phyloP scores from a whole-genome alignment of 2,113 vertebrate species.

The Tautogolabrus adspersus region DNA sequence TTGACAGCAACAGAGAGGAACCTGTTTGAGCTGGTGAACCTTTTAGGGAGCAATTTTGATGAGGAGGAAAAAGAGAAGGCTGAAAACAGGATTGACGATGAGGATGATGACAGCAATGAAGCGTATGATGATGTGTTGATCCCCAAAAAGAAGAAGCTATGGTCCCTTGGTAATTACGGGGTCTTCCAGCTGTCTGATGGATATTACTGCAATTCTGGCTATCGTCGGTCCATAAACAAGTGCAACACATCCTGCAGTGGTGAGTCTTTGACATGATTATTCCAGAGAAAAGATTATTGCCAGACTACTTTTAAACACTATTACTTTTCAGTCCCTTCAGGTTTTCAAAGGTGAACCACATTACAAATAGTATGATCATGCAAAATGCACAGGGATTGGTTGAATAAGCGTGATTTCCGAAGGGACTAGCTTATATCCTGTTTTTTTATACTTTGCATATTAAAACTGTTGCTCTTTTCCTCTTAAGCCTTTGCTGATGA shows the following conservation, averaged over 20 bases:
- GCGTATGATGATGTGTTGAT: neutral
- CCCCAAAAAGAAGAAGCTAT: neutral
- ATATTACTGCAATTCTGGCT: conserved; percentile 38
- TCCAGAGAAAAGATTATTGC: neutral
- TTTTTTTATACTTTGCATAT: neutral
- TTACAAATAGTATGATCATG: too few species aligned
- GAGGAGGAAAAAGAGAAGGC: neutral
- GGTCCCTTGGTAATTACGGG: conserved; percentile 22
- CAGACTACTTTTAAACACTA: neutral
- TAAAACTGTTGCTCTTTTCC: neutral
- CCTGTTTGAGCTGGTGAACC: too few species aligned
- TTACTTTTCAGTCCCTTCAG: neutral
- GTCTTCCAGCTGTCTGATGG: conserved; percentile 67
- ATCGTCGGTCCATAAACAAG: conserved; percentile 34
- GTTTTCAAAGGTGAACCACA: too few species aligned
- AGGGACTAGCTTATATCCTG: too few species aligned
- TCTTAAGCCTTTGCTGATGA: conserved; percentile 59
- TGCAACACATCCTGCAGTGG: conserved; percentile 48
- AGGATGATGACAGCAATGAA: neutral
- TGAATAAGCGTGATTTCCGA: too few species aligned
- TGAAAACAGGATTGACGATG: fast-evolving
- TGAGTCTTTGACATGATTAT: conserved; percentile 14
- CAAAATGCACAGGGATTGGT: too few species aligned
- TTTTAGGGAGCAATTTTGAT: neutral
- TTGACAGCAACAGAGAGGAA: too few species aligned